phyloP scores from a whole-genome alignment of 2,113 vertebrate genomes.

The Clarias magur region DNA sequence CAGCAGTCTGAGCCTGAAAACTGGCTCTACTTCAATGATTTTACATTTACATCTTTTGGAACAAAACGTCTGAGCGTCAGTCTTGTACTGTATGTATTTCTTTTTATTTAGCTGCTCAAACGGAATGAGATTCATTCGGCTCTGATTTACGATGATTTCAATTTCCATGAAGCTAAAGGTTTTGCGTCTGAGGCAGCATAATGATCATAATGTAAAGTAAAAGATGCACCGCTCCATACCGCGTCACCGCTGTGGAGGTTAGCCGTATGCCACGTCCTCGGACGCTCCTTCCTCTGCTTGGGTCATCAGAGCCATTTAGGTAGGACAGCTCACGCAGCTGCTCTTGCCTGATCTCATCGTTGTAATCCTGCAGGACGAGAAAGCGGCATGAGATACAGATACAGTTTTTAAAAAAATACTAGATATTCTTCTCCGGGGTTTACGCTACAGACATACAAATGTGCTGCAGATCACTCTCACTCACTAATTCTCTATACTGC shows the following conservation, averaged over 20 bases:
- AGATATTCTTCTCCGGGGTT: not conserved
- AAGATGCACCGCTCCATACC: constrained; percentile 67
- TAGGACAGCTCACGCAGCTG: constrained; percentile 94
- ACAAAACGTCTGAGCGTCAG: not conserved
- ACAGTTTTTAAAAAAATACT: not conserved
- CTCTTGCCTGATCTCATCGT: constrained; percentile 98
- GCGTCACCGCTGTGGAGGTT: constrained; percentile 76
- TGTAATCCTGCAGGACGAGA: constrained; percentile 86
- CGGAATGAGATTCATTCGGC: not conserved
- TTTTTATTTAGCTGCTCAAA: not conserved
- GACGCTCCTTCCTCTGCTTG: constrained; percentile 80
- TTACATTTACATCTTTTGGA: not conserved
- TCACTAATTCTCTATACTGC: too few relatives aligned
- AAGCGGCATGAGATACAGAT: constrained; percentile 35
- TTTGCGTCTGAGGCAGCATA: not conserved
- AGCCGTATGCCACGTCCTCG: constrained; percentile 82
- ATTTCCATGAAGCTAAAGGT: not conserved
- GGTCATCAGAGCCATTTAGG: constrained; percentile 93
- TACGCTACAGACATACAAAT: not conserved
- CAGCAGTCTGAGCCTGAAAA: constrained; percentile 36
- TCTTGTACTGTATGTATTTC: not conserved
- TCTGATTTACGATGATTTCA: not conserved
- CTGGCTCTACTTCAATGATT: not conserved
- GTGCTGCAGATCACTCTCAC: not conserved
- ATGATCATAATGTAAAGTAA: not conserved